These are phyloP conservation scores for Diloba caeruleocephala DNA, from an alignment of 2,888 invertebrate genomes.

Conservation along the genomic window DNA sequence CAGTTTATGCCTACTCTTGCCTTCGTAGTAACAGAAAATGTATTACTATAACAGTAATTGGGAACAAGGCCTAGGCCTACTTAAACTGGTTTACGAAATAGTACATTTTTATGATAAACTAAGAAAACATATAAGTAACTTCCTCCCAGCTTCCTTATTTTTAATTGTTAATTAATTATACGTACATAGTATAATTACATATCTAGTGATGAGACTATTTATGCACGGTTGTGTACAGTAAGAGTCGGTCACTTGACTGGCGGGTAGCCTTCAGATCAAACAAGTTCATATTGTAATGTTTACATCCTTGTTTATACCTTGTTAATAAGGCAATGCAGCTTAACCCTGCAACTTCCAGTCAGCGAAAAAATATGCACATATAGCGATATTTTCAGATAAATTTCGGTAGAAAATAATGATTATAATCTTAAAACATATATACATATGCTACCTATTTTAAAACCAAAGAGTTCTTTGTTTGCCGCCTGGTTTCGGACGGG, in stretches of 20 bases:
- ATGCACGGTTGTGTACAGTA: background rate
- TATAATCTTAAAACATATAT: too few species aligned
- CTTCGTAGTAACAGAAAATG: background rate
- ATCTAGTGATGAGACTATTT: conserved; percentile 20
- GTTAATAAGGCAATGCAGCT: conserved; percentile 8
- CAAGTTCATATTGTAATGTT: conserved; percentile 41
- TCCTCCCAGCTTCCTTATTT: conserved; percentile 31
- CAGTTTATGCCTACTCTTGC: background rate
- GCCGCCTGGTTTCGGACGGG: too few species aligned
- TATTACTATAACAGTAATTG: conserved; percentile 1
- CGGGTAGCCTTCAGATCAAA: conserved; percentile 48
- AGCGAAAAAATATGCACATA: too few species aligned
- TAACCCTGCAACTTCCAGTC: background rate
- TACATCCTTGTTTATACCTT: conserved; percentile 50
- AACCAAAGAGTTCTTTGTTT: too few species aligned
- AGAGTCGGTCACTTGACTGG: conserved; percentile 18
- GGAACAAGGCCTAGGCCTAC: background rate
- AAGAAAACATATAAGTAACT: conserved; percentile 10
- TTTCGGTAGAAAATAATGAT: too few species aligned
- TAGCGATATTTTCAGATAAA: too few species aligned
- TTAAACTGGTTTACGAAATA: conserved; percentile 3
- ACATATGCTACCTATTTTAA: too few species aligned
- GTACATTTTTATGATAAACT: conserved; percentile 7
- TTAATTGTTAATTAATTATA: conserved; percentile 16
- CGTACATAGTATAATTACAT: conserved; percentile 7